Evolutionary conservation across 2,888 invertebrate genomes (phyloP), one percentile per base, ranked within the genome.

Genomic region (Desoria tigrina): DNA sequence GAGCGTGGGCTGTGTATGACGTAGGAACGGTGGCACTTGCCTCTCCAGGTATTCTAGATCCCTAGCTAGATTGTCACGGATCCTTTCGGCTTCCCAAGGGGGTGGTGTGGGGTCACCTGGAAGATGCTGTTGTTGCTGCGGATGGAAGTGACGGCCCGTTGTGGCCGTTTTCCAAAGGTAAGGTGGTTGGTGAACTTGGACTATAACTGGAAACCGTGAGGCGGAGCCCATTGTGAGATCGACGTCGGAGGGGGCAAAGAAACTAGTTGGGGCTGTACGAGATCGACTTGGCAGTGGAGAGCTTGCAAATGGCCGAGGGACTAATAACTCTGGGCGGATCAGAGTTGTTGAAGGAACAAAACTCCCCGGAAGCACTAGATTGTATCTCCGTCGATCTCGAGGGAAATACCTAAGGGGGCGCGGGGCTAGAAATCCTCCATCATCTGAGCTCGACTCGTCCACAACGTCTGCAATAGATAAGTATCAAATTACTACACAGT

Each of bases 301-400:
- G 56, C 74, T 74, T 60, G 76, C 75, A 61, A 76, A 72, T 23
- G 76, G 76, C 58, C 75, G 65, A 55, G 68, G 68, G 61, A 69
- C 64, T 54, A 72, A 54, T 37, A 68, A 61, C 61, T 74, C 74
- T 27, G 74, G 72, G 53, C 73, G 65, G 55, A 76, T 72, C 14
- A 74, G 67, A 61, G 76, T 69, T 60, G 69, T 73, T 61, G 76
- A 76, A 61, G 76, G 76, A 65, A 76, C 68, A 63, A 74, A 76
- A 69, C 71, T 72, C 73, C 76, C 73, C 61, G 76, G 76, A 75
- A 76, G 74, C 69, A 76, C 76, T 62, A 76, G 71, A 72, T 76
- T 74, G 67, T 75, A 76, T 73, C 73, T 75, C 64, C 75, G 73
- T 54, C 75, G 75, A 63, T 75, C 74, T 61, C 74, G 71, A 39